A percentile compares a stretch with the other conserved stretches of the same genome.
phyloP scores from a whole-genome alignment of 2,888 invertebrate species.

The Eupeodes luniger region DNA sequence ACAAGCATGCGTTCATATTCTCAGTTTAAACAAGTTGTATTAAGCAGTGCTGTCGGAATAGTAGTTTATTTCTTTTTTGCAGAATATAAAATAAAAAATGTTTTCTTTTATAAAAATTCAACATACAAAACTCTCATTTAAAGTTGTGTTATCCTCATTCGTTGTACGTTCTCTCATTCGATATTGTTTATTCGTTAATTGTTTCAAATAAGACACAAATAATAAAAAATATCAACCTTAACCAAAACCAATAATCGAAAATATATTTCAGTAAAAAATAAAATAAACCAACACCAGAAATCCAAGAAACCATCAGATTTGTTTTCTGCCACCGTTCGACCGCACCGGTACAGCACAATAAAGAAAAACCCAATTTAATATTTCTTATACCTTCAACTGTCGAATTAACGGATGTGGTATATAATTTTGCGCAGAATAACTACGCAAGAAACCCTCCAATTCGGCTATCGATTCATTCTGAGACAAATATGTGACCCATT shows the following conservation, averaged over 20 bases:
- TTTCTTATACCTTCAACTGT: constrained; percentile 58
- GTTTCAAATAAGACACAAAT: too few relatives aligned
- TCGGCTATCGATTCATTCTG: constrained; percentile 78
- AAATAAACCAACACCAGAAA: constrained; percentile 61
- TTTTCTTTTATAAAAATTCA: too few relatives aligned
- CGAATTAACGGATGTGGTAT: constrained; percentile 50
- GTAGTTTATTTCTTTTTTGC: too few relatives aligned
- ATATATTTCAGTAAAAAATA: constrained; percentile 37
- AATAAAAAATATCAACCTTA: too few relatives aligned
- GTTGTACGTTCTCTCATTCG: too few relatives aligned
- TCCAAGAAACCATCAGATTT: constrained; percentile 1
- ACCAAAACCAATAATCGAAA: neutral
- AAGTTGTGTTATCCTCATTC: too few relatives aligned
- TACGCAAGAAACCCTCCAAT: constrained; percentile 76
- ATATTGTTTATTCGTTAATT: too few relatives aligned
- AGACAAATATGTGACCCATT: constrained; percentile 88
- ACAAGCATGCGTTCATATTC: too few relatives aligned
- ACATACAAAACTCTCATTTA: too few relatives aligned
- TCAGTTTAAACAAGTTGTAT: too few relatives aligned
- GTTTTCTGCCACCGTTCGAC: constrained; percentile 27
- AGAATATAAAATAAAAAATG: too few relatives aligned
- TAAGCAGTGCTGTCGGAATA: too few relatives aligned
- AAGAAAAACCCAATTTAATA: constrained; percentile 1
- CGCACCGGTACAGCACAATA: neutral
- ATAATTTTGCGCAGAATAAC: constrained; percentile 53